phyloP scores from a whole-genome alignment of 2,888 invertebrate species.

The Siphlonurus alternatus region DNA sequence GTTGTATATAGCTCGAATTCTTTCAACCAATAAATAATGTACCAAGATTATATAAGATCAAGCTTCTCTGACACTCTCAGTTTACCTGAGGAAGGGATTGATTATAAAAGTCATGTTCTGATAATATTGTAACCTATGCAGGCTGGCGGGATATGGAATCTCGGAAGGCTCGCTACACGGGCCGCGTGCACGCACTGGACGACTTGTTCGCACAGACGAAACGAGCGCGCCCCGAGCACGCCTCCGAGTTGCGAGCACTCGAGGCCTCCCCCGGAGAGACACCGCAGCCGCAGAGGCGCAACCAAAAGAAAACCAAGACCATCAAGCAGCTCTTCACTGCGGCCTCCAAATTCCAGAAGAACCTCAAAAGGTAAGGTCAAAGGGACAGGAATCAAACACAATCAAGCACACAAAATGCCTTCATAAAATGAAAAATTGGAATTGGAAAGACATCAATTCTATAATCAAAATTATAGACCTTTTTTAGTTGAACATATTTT shows the following conservation, averaged over 20 bases:
- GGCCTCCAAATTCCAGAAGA: constrained; percentile 92
- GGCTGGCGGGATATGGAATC: constrained; percentile 76
- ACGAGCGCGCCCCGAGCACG: constrained; percentile 38
- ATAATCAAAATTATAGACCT: background rate
- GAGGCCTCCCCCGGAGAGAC: constrained; percentile 35
- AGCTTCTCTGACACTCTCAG: no score
- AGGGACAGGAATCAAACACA: background rate
- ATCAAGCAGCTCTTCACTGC: constrained; percentile 91
- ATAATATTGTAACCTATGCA: constrained; percentile 25
- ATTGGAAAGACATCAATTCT: background rate
- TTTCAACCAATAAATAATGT: no score
- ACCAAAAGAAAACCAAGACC: constrained; percentile 62
- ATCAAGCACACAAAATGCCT: background rate
- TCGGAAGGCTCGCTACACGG: constrained; percentile 47
- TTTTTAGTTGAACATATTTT: no score
- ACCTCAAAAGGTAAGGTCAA: constrained; percentile 51
- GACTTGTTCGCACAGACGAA: constrained; percentile 55
- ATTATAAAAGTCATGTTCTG: no score
- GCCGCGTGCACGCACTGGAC: constrained; percentile 52
- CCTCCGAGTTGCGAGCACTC: constrained; percentile 35
- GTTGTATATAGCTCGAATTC: no score
- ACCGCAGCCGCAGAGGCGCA: constrained; percentile 44
- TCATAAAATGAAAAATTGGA: background rate
- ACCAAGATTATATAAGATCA: no score
- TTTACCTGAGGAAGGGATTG: no score